Evolutionary conservation across 1,140 invertebrate species (phyloP), one percentile per base, ranked within the genome.

Genomic region (Mizuhopecten yessoensis): DNA sequence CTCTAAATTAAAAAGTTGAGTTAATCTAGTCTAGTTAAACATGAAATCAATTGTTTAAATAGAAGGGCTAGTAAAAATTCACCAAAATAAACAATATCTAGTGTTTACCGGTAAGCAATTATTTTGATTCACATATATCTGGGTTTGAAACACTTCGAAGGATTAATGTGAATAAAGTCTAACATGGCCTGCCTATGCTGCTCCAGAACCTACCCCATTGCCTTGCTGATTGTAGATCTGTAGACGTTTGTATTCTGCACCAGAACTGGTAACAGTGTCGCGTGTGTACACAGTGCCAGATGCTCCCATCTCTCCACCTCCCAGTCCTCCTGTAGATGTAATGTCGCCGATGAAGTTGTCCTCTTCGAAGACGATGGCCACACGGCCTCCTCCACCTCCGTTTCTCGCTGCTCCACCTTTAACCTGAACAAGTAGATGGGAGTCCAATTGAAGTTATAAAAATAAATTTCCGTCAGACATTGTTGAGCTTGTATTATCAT

Each of bases 271-370:
- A 92, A 86, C 29, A 89, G 75, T 17, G 89, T 49, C 89, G 94
- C 90, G n/a, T 93, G 94, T n/a, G 86, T 94, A 94, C 33, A 95
- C 92, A 49, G 95, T 95, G 0, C 95, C 95, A 36, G 95, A 94
- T 10, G 94, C 95, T 23, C 94, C 95, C 39, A 92, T 93, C 87
- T 95, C 95, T 86, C 92, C 93, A 17, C 34, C 86, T 15, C 92
- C 94, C 15, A 34, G 86, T n/a, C 95, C 95, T 34, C 95, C 95
- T 20, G 91, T 88, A 9, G 95, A 94, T 39, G 87, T 34, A n/a
- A 91, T 93, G 20, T 92, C 89, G 15, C 95, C 95, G 45, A 93
- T 93, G 90, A 93, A 95, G 90, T 93, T 90, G 57, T 90, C 92
- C 20, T 90, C 90, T 11, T 88, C 91, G 86, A 94, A 94, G 3